Conservation (phyloP, 2,888 invertebrate species). For the Tenthredo distinguenda region DNA sequence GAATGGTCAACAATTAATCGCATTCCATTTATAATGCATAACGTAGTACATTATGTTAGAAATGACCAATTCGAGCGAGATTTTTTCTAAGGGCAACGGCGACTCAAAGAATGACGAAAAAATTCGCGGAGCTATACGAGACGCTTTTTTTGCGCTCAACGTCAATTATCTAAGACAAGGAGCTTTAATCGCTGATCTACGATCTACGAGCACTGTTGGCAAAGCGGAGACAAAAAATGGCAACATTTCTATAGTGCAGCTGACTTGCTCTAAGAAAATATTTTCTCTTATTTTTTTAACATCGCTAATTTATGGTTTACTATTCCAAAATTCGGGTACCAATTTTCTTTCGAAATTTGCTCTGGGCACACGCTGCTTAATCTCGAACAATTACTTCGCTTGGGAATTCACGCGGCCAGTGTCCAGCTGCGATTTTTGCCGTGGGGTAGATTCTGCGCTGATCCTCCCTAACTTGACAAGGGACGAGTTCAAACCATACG, state of each 20-base stretch:
- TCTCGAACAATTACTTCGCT: constrained; percentile 91
- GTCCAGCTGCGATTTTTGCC: constrained; percentile 90
- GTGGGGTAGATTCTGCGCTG: constrained; percentile 84
- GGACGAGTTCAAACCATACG: constrained; percentile 85
- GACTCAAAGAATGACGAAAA: background rate
- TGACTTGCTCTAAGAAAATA: constrained; percentile 57
- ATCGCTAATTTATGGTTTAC: constrained; percentile 64
- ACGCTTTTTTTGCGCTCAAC: constrained; percentile 65
- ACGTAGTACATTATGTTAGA: background rate
- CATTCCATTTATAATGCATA: constrained; percentile 28
- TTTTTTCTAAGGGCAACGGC: background rate
- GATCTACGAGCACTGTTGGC: constrained; percentile 54
- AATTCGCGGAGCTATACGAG: constrained; percentile 56
- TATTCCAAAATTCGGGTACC: constrained; percentile 63
- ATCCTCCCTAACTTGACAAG: constrained; percentile 85
- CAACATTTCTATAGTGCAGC: constrained; percentile 44
- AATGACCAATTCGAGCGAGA: constrained; percentile 23
- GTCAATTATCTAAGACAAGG: constrained; percentile 67
- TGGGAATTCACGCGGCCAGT: constrained; percentile 94
- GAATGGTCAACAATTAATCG: background rate
- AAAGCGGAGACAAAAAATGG: constrained; percentile 50
- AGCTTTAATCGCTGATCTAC: constrained; percentile 64
- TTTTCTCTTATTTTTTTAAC: constrained; percentile 58
- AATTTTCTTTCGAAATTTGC: constrained; percentile 68
- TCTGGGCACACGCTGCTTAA: constrained; percentile 84